Evolutionary conservation across 1,140 invertebrate species (phyloP), one percentile per base, ranked within the genome.

Genomic region (Drosophila arizonae): DNA sequence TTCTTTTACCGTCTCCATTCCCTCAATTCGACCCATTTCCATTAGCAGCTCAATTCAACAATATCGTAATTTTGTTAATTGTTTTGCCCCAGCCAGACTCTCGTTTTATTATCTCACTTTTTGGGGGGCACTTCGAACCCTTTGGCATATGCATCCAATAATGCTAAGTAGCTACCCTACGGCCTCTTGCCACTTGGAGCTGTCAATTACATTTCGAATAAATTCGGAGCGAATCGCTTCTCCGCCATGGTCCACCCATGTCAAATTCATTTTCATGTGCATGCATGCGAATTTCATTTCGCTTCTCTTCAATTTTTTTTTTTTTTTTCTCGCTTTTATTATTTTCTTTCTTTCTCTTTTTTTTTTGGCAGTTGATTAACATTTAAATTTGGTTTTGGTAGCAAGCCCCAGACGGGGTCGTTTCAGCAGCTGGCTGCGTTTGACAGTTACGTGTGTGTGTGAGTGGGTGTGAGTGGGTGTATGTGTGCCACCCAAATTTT

Each of bases 221-320:
- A 30, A 13, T 56, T 54, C 56, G 45, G 54, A 46, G 60, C 41
- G 28, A 21, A 15, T 64, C 28, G 43, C 46, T 46, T 56, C 33
- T 61, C 33, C 50, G 56, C 45, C 9, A 57, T 24, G 33, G 52
- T 45, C 56, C 64, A 72, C 75, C 84, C 82, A 87, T 69, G 81
- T 86, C 82, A 87, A 86, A 87, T 80, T 86, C 79, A 82, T 86
- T 87, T 86, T 86, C 76, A 72, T 87, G 82, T 87, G 82, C 82
- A 86, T 82, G 82, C 82, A 86, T 87, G 82, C 82, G 82, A 86
- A 68, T 79, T 87, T 69, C 78, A 11, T 10, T 71, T 48, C 17
- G 41, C 71, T 78, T 81, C 81, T 55, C 62, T 64, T 63, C 65
- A 58, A 74, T 66, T n/a, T n/a, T n/a, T n/a, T n/a, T n/a, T n/a